These are phyloP conservation scores for Pecten maximus DNA, from an alignment of 2,888 invertebrate species.

Conservation along the genomic window DNA sequence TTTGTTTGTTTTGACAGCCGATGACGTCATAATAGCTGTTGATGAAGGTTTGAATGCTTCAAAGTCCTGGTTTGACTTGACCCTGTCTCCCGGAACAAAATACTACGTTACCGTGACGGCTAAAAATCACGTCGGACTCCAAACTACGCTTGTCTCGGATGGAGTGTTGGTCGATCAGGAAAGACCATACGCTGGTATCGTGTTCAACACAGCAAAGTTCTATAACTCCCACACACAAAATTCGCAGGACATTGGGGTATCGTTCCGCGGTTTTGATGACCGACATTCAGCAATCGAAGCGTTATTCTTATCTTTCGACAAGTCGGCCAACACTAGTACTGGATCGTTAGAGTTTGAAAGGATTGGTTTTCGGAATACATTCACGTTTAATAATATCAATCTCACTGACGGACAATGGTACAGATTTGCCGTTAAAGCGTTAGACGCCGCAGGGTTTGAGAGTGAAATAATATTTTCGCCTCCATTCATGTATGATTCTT, in stretches of 20 bases:
- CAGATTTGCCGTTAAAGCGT: constrained; percentile 48
- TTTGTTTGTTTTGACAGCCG: constrained; percentile 49
- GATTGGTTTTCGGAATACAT: constrained; percentile 22
- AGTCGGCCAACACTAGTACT: background rate
- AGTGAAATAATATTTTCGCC: constrained; percentile 44
- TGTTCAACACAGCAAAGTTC: constrained; percentile 55
- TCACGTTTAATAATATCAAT: constrained; percentile 35
- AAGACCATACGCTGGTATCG: constrained; percentile 54
- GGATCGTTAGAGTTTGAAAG: background rate
- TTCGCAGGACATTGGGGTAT: constrained; percentile 45
- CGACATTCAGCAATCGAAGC: constrained; percentile 51
- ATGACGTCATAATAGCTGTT: constrained; percentile 49
- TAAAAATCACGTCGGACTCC: constrained; percentile 57
- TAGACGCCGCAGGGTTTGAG: constrained; percentile 54
- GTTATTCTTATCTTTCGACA: constrained; percentile 50
- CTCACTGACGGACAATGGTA: constrained; percentile 49
- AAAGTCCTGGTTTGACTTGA: constrained; percentile 45
- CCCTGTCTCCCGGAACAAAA: constrained; percentile 55
- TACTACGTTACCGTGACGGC: constrained; percentile 61
- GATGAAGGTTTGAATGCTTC: constrained; percentile 48
- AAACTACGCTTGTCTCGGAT: constrained; percentile 56
- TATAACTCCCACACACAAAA: constrained; percentile 46
- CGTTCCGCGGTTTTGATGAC: constrained; percentile 62
- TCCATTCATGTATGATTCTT: constrained; percentile 50
- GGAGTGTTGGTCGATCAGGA: constrained; percentile 58